Evolutionary conservation across 1,140 invertebrate genomes (phyloP).

Genomic region (Antheraea pernyi): DNA sequence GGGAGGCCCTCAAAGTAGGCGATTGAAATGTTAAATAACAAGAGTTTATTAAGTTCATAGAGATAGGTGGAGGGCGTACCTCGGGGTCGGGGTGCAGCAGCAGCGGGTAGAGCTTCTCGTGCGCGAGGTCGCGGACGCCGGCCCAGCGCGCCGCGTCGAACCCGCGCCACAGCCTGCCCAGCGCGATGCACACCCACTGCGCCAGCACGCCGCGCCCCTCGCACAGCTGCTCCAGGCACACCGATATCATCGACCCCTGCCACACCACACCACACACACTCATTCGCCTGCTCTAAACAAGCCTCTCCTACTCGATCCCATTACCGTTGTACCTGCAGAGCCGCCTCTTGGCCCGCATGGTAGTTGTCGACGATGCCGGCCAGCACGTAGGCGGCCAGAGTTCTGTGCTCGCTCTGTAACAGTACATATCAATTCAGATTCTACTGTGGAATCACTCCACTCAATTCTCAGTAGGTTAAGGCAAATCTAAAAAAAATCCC

Average conservation of each 20-base stretch:
- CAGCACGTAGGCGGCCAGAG: constrained; percentile 94
- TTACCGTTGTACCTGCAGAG: constrained; percentile 77
- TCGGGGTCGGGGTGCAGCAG: constrained; percentile 91
- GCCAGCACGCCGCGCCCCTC: constrained; percentile 82
- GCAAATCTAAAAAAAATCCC: too few species aligned
- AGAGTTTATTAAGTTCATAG: too few species aligned
- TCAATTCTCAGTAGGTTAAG: too few species aligned
- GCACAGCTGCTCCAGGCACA: constrained; percentile 91
- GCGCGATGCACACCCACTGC: constrained; percentile 95
- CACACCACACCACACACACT: not conserved
- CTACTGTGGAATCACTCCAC: too few species aligned
- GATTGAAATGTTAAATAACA: too few species aligned
- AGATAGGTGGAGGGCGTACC: too few species aligned
- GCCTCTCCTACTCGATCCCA: too few species aligned
- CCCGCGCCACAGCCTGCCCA: constrained; percentile 96
- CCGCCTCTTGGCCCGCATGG: constrained; percentile 91
- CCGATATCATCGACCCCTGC: constrained; percentile 92
- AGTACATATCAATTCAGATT: not conserved
- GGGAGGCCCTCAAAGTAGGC: too few species aligned
- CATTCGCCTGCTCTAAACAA: too few species aligned
- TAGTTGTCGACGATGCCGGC: constrained; percentile 96
- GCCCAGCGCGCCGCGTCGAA: constrained; percentile 97
- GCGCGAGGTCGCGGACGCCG: constrained; percentile 96
- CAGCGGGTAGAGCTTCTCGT: constrained; percentile 94
- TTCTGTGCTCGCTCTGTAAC: constrained; percentile 89